phyloP scores from a whole-genome alignment of 2,797 vertebrate species.

The Muscicapa comitata region DNA sequence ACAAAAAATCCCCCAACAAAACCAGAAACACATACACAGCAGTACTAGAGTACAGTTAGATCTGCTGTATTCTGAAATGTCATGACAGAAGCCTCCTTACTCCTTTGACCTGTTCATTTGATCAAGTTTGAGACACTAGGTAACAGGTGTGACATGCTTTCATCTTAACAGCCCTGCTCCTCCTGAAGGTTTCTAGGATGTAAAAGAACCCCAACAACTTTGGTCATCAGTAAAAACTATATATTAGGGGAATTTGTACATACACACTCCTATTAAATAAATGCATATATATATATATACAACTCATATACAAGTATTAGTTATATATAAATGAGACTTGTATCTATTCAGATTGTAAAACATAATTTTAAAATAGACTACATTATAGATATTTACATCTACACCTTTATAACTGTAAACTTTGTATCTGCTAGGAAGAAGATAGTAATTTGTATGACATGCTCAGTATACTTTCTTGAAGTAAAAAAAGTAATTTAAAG shows the following conservation, averaged over 20 bases:
- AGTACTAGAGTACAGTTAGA: neutral
- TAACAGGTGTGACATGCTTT: neutral
- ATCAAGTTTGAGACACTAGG: neutral
- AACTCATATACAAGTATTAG: neutral
- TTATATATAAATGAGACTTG: neutral
- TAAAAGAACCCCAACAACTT: neutral
- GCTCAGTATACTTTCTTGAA: neutral
- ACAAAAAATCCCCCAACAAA: neutral
- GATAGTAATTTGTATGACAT: neutral
- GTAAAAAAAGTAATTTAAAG: neutral
- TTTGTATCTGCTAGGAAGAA: neutral
- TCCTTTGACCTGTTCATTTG: neutral
- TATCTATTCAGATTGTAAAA: neutral
- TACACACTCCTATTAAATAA: neutral
- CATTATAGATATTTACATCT: neutral
- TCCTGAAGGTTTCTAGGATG: neutral
- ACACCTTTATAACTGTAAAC: neutral
- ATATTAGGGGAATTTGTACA: rapidly evolving
- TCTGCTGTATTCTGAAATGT: neutral
- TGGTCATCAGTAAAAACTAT: neutral
- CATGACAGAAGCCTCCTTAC: neutral
- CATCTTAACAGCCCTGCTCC: neutral
- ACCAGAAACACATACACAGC: neutral
- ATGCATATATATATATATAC: rapidly evolving
- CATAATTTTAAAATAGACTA: neutral